phyloP scores from a whole-genome alignment of 2,888 invertebrate genomes.

The Athripsodes cinereus region DNA sequence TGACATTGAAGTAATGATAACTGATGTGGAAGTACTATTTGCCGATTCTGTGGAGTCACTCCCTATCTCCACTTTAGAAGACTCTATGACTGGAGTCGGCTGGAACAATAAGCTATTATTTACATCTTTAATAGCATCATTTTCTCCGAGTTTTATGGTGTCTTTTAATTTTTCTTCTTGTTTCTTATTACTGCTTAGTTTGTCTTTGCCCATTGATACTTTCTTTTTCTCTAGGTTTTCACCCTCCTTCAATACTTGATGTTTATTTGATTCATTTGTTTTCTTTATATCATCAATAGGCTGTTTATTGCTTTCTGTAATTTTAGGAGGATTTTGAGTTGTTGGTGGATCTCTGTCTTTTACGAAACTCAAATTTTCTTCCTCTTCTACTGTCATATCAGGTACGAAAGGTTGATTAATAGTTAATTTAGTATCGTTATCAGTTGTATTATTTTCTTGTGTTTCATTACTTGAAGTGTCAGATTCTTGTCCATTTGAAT shows the following conservation, averaged over 20 bases:
- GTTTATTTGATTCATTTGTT: slow-evolving; percentile 24
- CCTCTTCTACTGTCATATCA: slow-evolving; percentile 15
- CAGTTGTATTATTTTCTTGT: slow-evolving; percentile 11
- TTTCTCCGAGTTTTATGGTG: slow-evolving; percentile 14
- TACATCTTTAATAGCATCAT: slow-evolving; percentile 20
- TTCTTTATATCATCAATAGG: slow-evolving; percentile 23
- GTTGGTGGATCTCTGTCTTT: slow-evolving; percentile 24
- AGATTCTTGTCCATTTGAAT: slow-evolving; percentile 31
- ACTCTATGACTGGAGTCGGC: slow-evolving; percentile 36
- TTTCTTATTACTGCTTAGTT: slow-evolving; percentile 19
- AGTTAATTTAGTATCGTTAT: slow-evolving; percentile 19
- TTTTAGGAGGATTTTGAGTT: slow-evolving; percentile 21
- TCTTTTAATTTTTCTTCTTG: slow-evolving; percentile 17
- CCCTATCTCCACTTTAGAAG: slow-evolving; percentile 37
- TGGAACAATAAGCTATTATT: slow-evolving; percentile 25
- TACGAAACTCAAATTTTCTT: slow-evolving; percentile 23
- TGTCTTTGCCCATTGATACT: slow-evolving; percentile 23
- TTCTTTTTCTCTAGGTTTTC: slow-evolving; percentile 25
- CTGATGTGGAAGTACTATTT: slow-evolving; percentile 6
- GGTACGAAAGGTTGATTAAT: slow-evolving; percentile 23
- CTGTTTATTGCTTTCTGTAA: slow-evolving; percentile 29
- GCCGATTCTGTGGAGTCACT: neutral
- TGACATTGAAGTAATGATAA: slow-evolving; percentile 17
- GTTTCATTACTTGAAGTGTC: slow-evolving; percentile 35
- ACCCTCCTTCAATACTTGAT: slow-evolving; percentile 23